phyloP scores from a whole-genome alignment of 2,888 invertebrate species.

The Agrochola macilenta region DNA sequence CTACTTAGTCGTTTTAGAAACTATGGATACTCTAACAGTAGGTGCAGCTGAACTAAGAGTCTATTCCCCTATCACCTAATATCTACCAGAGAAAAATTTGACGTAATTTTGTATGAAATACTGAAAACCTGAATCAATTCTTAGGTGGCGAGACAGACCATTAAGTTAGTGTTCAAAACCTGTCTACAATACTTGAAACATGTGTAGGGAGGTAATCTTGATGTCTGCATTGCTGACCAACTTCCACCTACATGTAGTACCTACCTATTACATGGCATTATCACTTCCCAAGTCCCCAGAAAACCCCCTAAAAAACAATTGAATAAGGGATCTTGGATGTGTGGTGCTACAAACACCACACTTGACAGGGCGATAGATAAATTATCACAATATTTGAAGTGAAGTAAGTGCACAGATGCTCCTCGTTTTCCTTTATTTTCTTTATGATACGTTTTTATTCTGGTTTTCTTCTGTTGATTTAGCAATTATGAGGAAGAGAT shows the following conservation, averaged over 20 bases:
- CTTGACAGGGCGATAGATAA: neutral
- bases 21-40: neutral
- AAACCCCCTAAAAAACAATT: neutral
- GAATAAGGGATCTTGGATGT: neutral
- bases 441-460: neutral
- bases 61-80: neutral
- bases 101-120: too few species aligned
- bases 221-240: neutral
- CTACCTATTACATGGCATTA: neutral
- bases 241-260: neutral
- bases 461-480: neutral
- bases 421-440: neutral
- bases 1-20: conserved; percentile 36
- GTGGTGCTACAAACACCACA: neutral
- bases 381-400: neutral
- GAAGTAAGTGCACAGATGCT: conserved; percentile 11
- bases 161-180: neutral
- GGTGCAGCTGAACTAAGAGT: neutral
- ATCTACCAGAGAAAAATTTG: neutral
- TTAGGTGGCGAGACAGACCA: neutral
- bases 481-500: neutral
- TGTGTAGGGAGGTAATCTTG: neutral
- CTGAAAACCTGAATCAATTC: neutral
- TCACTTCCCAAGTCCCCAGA: neutral
- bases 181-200: neutral